phyloP scores from a whole-genome alignment of 2,113 vertebrate species.

The Prolemur simus region DNA sequence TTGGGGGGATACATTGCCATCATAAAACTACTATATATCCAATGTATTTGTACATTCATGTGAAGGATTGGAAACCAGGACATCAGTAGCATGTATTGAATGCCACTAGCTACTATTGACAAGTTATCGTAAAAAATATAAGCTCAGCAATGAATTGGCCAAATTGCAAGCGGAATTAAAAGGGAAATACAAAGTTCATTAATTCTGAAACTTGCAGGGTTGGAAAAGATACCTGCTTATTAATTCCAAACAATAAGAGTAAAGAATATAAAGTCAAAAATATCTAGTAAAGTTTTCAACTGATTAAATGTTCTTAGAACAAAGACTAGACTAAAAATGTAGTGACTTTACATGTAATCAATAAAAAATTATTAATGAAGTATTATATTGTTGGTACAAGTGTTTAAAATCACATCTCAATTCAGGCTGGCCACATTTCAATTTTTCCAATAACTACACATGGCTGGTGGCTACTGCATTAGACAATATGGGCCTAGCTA shows the following conservation, averaged over 20 bases:
- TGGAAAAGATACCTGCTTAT: not conserved
- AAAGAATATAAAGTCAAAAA: not conserved
- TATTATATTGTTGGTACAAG: not conserved
- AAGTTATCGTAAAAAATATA: not conserved
- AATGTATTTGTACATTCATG: not conserved
- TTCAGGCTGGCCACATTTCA: not conserved
- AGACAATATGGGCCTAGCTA: not conserved
- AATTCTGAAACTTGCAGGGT: not conserved
- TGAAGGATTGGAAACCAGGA: not conserved
- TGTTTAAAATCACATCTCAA: not conserved
- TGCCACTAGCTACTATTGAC: not conserved
- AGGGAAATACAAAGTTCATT: not conserved
- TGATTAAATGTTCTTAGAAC: not conserved
- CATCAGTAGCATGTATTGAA: not conserved
- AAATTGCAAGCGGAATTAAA: not conserved
- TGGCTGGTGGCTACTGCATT: not conserved
- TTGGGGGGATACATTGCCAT: not conserved
- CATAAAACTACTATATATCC: not conserved
- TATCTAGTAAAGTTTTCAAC: not conserved
- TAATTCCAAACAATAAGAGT: not conserved
- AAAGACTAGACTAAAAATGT: not conserved
- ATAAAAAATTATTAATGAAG: not conserved
- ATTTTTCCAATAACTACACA: not conserved
- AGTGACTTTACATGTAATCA: not conserved
- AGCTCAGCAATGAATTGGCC: not conserved